Evolutionary conservation across 2,888 invertebrate genomes (phyloP).

Genomic region (Drosophila infuscata): DNA sequence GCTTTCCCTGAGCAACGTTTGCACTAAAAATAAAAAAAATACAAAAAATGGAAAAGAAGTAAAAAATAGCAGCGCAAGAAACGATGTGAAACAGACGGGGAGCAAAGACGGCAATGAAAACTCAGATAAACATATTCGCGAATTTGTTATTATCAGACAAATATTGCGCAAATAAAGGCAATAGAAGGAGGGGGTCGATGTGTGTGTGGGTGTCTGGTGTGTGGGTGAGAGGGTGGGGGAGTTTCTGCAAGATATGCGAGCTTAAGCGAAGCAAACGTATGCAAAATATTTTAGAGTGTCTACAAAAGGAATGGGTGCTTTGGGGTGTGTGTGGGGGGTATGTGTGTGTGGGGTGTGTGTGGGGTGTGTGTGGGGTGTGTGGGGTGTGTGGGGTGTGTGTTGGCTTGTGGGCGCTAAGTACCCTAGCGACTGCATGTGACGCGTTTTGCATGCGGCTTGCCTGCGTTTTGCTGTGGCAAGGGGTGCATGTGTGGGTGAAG

Average conservation of each 20-base stretch:
- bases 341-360: slow-evolving; percentile 15
- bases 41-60: slow-evolving; percentile 7
- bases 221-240: not conserved
- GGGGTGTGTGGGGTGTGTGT: slow-evolving; percentile 2
- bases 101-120: slow-evolving; percentile 73
- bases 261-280: slow-evolving; percentile 62
- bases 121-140: slow-evolving; percentile 82
- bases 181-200: slow-evolving; percentile 11
- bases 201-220: not conserved
- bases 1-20: slow-evolving; percentile 19
- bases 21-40: slow-evolving; percentile 10
- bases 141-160: slow-evolving; percentile 82
- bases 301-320: slow-evolving; percentile 7
- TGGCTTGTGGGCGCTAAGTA: slow-evolving; percentile 57
- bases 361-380: not conserved
- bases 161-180: slow-evolving; percentile 76
- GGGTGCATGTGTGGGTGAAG: slow-evolving; percentile 1
- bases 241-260: slow-evolving; percentile 14
- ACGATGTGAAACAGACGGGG: slow-evolving; percentile 50
- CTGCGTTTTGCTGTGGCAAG: slow-evolving; percentile 41
- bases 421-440: slow-evolving; percentile 77
- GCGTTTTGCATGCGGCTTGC: slow-evolving; percentile 78
- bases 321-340: not conserved
- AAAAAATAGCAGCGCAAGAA: not conserved
- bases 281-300: slow-evolving; percentile 64